phyloP scores from a whole-genome alignment of 2,888 invertebrate genomes.

The Pristionchus exspectatus region DNA sequence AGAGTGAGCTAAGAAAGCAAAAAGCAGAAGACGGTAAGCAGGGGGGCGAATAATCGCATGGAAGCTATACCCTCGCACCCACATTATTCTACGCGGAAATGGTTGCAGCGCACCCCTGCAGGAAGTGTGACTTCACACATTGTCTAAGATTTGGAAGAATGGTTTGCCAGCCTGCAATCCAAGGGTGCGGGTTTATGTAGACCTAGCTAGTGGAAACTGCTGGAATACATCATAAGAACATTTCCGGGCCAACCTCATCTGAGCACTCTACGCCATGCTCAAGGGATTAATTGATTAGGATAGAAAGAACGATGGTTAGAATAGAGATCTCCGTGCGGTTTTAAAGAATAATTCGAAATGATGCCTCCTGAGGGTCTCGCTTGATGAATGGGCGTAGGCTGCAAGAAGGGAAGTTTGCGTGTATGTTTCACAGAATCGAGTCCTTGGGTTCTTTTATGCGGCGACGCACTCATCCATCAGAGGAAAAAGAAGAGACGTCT shows the following conservation, averaged over 20 bases:
- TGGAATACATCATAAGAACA: too few relatives aligned
- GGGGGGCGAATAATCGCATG: neutral
- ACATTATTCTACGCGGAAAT: too few relatives aligned
- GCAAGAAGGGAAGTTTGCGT: constrained; percentile 9
- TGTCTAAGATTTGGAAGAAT: too few relatives aligned
- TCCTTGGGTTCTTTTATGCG: constrained; percentile 18
- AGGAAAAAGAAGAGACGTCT: neutral
- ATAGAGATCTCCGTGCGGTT: neutral
- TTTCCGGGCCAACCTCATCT: too few relatives aligned
- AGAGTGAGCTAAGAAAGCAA: neutral
- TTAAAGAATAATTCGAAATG: neutral
- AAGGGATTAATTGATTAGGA: too few relatives aligned
- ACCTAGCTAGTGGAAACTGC: too few relatives aligned
- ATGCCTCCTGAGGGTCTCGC: neutral
- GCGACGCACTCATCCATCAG: constrained; percentile 1
- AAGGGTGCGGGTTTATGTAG: too few relatives aligned
- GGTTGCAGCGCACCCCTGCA: too few relatives aligned
- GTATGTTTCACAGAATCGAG: constrained; percentile 12
- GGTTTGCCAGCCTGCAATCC: too few relatives aligned
- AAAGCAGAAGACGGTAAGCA: neutral
- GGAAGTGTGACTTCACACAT: too few relatives aligned
- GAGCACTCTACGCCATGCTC: too few relatives aligned
- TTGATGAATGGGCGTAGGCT: constrained; percentile 1
- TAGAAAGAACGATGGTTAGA: neutral
- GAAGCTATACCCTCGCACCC: neutral